Evolutionary conservation across 2,797 vertebrate species (phyloP), one percentile per base, ranked within the genome.

Genomic region (Rhodeus uyekii): DNA sequence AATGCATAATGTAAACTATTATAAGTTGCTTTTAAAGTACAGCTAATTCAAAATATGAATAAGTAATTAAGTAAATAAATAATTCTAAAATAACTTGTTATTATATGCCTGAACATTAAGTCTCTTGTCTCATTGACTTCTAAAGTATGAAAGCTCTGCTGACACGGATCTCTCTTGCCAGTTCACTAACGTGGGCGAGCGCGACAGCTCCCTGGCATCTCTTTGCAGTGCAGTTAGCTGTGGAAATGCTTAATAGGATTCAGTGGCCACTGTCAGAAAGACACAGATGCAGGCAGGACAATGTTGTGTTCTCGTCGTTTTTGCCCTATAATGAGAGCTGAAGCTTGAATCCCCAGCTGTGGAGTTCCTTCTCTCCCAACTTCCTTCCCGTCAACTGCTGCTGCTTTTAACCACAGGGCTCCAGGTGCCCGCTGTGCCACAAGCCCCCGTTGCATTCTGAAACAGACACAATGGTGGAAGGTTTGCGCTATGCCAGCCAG

Each of bases 341-440:
- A 74, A 73, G 68, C 29, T 55, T 83, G 60, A 64, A 72, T 73
- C 76, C 60, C 67, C 68, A 79, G 82, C 82, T 83, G 82, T 83
- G 82, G 39, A 79, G 58, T 67, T 53, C 58, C 76, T 79, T 83
- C 82, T 74, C 58, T 32, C 27, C 58, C 14, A 6, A 42, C 58
- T 19, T 27, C 32, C n/a, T 14, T 65, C 22, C 44, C 60, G 4
- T 76, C 82, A 83, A 65, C 68, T 78, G 76, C 58, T 73, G 67
- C 82, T 73, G 76, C 82, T 78, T 78, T 83, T 83, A 79, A 79
- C 58, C 44, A 36, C 7, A 27, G 65, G 68, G 68, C 50, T 46
- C 22, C 4, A 8, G 36, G 48, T 60, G 36, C 78, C 48, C 48
- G 73, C 24, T 1, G 69, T 4, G 46, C 69, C 53, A 27, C n/a